Evolutionary conservation across 2,113 vertebrate species (phyloP).

Genomic region (Tyrannus savana): DNA sequence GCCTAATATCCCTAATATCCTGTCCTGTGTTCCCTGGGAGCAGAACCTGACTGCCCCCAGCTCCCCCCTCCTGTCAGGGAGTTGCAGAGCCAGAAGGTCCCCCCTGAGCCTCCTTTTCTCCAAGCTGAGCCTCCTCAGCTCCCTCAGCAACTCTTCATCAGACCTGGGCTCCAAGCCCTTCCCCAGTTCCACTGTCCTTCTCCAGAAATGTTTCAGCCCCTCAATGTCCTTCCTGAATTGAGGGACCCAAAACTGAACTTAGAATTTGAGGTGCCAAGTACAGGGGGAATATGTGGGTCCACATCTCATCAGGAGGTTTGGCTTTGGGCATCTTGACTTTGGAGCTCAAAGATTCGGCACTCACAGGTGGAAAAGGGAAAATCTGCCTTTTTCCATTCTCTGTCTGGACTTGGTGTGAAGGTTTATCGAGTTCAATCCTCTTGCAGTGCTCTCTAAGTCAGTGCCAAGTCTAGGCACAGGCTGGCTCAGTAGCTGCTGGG

Average conservation of each 20-base stretch:
- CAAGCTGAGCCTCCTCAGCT: not conserved
- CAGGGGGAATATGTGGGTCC: not conserved
- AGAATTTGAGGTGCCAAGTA: not conserved
- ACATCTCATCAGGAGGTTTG: not conserved
- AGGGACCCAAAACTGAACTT: not conserved
- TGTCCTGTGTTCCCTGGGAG: not conserved
- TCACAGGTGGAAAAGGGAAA: not conserved
- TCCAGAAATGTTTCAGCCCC: accelerated
- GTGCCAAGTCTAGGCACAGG: not conserved
- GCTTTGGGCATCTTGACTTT: not conserved
- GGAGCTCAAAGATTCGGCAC: not conserved
- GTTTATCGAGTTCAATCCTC: not conserved
- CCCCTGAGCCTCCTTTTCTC: not conserved
- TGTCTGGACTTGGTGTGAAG: not conserved
- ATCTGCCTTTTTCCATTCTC: not conserved
- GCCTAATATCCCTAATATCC: not conserved
- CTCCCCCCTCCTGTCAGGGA: not conserved
- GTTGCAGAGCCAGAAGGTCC: not conserved
- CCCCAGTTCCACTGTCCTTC: not conserved
- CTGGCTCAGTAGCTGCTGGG: not conserved
- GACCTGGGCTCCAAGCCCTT: not conserved
- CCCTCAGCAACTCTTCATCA: not conserved
- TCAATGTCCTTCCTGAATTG: not conserved
- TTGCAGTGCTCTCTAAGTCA: not conserved
- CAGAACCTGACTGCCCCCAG: accelerated